Evolutionary conservation across 2,113 vertebrate genomes (phyloP).

Genomic region (Myrmecophaga tridactyla): DNA sequence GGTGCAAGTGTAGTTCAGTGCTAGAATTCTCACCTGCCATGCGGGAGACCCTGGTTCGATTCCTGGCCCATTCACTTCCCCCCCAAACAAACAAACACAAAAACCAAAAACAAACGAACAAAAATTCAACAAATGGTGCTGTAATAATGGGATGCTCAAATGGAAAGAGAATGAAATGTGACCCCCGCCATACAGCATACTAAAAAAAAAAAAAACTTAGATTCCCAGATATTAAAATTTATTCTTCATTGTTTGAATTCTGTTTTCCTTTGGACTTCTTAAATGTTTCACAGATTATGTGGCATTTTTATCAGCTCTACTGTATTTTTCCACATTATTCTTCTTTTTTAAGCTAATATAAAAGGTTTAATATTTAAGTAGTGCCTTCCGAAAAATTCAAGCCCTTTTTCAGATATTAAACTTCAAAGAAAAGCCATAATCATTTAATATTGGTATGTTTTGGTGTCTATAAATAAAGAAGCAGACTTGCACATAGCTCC

Average conservation of each 20-base stretch:
- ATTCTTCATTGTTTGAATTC: background rate
- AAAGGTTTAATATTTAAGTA: constrained; percentile 16
- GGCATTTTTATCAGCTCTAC: background rate
- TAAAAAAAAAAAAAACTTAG: background rate
- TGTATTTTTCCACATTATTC: constrained; percentile 14
- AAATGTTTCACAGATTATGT: background rate
- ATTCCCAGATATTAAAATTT: background rate
- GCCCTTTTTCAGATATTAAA: background rate
- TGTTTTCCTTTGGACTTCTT: constrained; percentile 2
- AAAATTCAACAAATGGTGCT: too few relatives aligned
- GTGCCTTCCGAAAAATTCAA: constrained; percentile 11
- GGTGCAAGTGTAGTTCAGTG: too few relatives aligned
- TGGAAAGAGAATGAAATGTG: too few relatives aligned
- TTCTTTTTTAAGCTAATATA: constrained; percentile 1
- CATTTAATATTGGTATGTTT: background rate
- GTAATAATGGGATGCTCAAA: too few relatives aligned
- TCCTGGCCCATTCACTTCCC: too few relatives aligned
- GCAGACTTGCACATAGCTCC: background rate
- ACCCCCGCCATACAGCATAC: too few relatives aligned
- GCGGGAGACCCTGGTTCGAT: too few relatives aligned
- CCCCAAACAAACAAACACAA: too few relatives aligned
- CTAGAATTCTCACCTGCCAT: too few relatives aligned
- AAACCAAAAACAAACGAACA: too few relatives aligned
- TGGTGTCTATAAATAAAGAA: constrained; percentile 31
- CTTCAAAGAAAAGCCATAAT: background rate